Evolutionary conservation across 35 echinoderm and acorn worm species (phyloP), one percentile per base, ranked within the genome.

Genomic region (Apostichopus californicus): DNA sequence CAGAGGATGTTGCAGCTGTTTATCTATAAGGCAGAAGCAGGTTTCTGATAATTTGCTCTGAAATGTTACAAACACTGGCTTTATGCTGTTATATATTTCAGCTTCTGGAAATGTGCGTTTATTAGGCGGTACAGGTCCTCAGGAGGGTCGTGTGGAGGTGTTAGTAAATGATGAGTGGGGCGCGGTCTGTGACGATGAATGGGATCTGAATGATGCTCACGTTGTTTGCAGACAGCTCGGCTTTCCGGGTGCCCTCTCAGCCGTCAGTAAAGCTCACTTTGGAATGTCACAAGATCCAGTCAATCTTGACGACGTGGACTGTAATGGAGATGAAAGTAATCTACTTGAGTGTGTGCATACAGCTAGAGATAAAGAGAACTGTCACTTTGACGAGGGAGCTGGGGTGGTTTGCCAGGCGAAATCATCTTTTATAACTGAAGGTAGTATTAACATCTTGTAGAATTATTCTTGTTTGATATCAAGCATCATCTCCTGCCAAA

Each of bases 301-400:
- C 5, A 28, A 56, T 3, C 56, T 93, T 6, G 92, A 93, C 80
- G 86, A 93, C 0, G 10, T 93, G 11, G 73, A 80, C 6, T 93
- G 86, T 54, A 15, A 4, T 18, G 92, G 92, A 82, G 8, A 66
- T 54, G 92, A 93, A 46, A 93, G 73, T 53, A 34, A 25, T 5
- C 58, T 93, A 4, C 52, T 26, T 14, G 86, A 93, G 17, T 93
- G 92, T 93, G 8, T 10, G 10, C 86, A 90, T 66, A n/a, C 17
- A 28, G 57, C 77, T 28, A 77, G 61, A 53, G 86, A 55, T 9
- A 73, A 23, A 4, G 66, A 28, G n/a, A 75, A 93, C 28, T 93
- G 92, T 21, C 24, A 56, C 10, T 73, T 81, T 25, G n/a, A 59
- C 10, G 86, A 90, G 70, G 86, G 81, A 68, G 92, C 77, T 78